These are phyloP conservation scores for Paraescarpia echinospica DNA, from an alignment of 1,140 invertebrate species.

Conservation along the genomic window DNA sequence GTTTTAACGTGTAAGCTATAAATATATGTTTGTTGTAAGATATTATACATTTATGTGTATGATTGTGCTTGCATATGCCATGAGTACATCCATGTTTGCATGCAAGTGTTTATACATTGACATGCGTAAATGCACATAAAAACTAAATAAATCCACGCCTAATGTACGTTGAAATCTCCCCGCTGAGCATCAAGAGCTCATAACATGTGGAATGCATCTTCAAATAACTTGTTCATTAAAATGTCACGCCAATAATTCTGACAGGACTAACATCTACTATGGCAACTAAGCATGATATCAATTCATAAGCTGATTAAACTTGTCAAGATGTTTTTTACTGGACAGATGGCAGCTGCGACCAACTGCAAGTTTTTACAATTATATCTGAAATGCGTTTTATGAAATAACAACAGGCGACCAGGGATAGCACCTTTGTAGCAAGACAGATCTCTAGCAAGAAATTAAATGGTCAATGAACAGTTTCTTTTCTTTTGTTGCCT, in stretches of 20 bases:
- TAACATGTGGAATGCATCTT: neutral
- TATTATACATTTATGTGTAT: too few species aligned
- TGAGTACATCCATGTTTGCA: neutral
- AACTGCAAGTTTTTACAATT: neutral
- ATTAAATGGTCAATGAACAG: neutral
- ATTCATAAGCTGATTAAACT: slow-evolving; percentile 1
- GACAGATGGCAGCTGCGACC: neutral
- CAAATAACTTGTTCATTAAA: neutral
- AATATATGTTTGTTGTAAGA: neutral
- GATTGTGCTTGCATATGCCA: too few species aligned
- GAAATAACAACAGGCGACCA: neutral
- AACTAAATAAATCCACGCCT: too few species aligned
- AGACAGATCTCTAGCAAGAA: neutral
- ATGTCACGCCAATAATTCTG: neutral
- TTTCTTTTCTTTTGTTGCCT: too few species aligned
- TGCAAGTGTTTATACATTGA: neutral
- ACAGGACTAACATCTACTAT: neutral
- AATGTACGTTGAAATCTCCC: neutral
- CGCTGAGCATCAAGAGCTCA: neutral
- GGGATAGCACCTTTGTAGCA: neutral
- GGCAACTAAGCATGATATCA: neutral
- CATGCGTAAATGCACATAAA: neutral
- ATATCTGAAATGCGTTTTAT: neutral
- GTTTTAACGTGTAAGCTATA: neutral
- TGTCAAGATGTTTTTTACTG: neutral